Percentiles rank a stretch among this genome's conserved stretches.
These are phyloP conservation scores for Leptopterna dolabrata DNA, from an alignment of 2,888 invertebrate genomes.

Conservation along the genomic window DNA sequence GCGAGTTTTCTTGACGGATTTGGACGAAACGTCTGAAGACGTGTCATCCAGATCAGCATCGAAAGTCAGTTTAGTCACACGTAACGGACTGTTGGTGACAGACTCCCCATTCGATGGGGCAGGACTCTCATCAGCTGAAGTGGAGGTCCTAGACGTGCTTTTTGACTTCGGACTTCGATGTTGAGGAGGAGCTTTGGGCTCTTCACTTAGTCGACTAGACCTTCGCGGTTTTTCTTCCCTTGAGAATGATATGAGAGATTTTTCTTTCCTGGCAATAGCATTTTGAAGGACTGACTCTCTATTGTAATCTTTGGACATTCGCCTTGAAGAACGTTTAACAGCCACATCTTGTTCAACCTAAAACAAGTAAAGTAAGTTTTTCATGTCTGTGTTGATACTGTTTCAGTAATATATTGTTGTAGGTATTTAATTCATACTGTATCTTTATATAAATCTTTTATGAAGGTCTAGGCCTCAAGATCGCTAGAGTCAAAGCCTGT, in stretches of 20 bases:
- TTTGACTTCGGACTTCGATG: slow-evolving; percentile 4
- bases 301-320: slow-evolving; percentile 73
- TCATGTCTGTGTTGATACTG: not conserved
- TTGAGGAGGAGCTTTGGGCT: slow-evolving; percentile 2
- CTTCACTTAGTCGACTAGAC: slow-evolving; percentile 56
- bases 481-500: too few relatives aligned
- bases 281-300: slow-evolving; percentile 75
- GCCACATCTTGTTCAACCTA: slow-evolving; percentile 63
- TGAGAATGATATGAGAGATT: slow-evolving; percentile 71
- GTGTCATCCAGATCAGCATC: slow-evolving; percentile 38
- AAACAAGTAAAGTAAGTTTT: not conserved
- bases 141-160: not conserved
- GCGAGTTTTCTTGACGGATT: slow-evolving; percentile 18
- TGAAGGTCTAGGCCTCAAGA: too few relatives aligned
- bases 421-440: too few relatives aligned
- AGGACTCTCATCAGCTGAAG: slow-evolving; percentile 6
- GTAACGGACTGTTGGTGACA: not conserved
- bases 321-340: slow-evolving; percentile 74
- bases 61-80: not conserved
- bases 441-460: too few relatives aligned
- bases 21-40: slow-evolving; percentile 18
- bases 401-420: not conserved
- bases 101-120: not conserved
- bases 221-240: slow-evolving; percentile 69
- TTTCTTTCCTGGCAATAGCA: slow-evolving; percentile 80